A percentile compares a stretch with the other conserved stretches of the same genome.
Conservation (phyloP, 2,113 vertebrate genomes). For the Coryphaenoides rupestris region DNA sequence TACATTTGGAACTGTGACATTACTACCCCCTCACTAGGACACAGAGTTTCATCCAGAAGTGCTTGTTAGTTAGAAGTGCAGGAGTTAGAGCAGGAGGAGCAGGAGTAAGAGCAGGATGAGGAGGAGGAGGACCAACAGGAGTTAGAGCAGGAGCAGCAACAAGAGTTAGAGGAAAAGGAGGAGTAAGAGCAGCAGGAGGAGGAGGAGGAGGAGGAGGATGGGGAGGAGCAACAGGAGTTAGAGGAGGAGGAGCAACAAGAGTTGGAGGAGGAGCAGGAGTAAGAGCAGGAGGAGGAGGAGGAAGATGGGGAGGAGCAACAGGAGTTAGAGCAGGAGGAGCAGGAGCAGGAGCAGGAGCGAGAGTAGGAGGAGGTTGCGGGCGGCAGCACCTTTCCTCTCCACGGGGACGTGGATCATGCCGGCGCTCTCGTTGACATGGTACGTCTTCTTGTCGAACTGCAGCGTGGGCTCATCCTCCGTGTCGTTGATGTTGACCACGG, state of each 20-base stretch:
- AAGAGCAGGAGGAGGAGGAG: too few species aligned
- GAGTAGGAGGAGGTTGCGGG: not conserved
- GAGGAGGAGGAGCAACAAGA: too few species aligned
- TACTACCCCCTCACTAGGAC: too few species aligned
- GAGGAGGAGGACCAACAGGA: too few species aligned
- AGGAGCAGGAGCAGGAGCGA: not conserved
- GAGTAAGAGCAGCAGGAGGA: not conserved
- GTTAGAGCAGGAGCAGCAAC: too few species aligned
- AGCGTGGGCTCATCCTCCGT: conserved; percentile 88
- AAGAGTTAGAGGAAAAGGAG: too few species aligned
- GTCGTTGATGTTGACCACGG: conserved; percentile 82
- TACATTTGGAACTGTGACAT: too few species aligned
- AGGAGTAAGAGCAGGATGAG: too few species aligned
- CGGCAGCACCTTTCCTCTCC: conserved; percentile 86
- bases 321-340: not conserved
- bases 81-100: not conserved
- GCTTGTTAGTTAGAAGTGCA: too few species aligned
- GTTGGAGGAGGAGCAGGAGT: too few species aligned
- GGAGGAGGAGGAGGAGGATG: not conserved
- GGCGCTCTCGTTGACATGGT: conserved; percentile 83
- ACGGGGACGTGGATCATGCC: conserved; percentile 80
- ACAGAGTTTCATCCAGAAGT: too few species aligned
- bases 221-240: not conserved
- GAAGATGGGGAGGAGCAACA: too few species aligned
- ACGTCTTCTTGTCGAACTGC: conserved; percentile 86